These are phyloP conservation scores for Stomatorhinus ivindoensis DNA, from an alignment of 2,113 vertebrate genomes.

Conservation along the genomic window DNA sequence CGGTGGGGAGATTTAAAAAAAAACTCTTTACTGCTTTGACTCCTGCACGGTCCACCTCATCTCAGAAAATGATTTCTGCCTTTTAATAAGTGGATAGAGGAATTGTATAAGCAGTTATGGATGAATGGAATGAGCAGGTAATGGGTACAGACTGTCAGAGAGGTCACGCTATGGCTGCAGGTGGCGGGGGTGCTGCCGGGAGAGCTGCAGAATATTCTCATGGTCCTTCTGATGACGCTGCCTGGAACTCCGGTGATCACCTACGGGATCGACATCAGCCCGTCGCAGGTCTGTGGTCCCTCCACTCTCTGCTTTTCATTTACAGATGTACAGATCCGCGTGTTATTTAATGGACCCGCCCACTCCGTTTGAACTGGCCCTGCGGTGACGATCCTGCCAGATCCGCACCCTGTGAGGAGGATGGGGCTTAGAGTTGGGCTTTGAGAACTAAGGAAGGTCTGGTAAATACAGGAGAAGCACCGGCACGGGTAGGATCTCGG, in stretches of 20 bases:
- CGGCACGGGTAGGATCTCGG: neutral
- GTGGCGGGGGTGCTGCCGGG: slow-evolving; percentile 38
- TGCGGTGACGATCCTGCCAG: neutral
- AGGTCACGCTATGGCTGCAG: slow-evolving; percentile 27
- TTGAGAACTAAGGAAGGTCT: neutral
- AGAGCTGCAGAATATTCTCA: slow-evolving; percentile 46
- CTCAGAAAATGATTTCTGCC: neutral
- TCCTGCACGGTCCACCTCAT: neutral
- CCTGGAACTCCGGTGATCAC: slow-evolving; percentile 58
- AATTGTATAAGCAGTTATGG: neutral
- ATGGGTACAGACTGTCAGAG: neutral
- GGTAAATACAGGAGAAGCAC: neutral
- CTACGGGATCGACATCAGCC: slow-evolving; percentile 43
- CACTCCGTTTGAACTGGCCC: neutral
- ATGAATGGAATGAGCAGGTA: neutral
- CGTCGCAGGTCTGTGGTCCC: slow-evolving; percentile 34
- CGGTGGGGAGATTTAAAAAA: slow-evolving; percentile 32
- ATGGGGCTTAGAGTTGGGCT: neutral
- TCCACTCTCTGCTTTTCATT: neutral
- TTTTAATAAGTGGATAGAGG: neutral
- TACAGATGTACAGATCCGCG: neutral
- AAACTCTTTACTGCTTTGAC: neutral
- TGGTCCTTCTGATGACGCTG: slow-evolving; percentile 61
- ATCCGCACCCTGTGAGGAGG: neutral
- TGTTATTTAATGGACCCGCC: neutral